These are phyloP conservation scores for Plebejus anna DNA, from an alignment of 2,888 invertebrate genomes.

Conservation along the genomic window DNA sequence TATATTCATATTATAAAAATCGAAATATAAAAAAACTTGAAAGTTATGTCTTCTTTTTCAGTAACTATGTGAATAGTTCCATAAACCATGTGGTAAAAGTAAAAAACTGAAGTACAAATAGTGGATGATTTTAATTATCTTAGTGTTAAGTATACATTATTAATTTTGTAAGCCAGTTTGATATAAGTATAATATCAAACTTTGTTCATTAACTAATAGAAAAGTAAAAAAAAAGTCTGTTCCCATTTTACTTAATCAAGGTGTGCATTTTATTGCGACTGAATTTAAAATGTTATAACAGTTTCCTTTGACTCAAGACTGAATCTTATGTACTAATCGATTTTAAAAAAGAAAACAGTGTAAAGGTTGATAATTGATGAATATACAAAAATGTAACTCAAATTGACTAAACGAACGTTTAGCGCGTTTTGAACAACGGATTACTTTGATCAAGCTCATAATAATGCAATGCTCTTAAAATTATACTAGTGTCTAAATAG, in stretches of 20 bases:
- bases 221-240: neutral
- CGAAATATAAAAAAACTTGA: no score
- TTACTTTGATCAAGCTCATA: constrained; percentile 73
- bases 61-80: neutral
- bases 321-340: constrained; percentile 47
- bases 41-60: neutral
- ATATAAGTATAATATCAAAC: neutral
- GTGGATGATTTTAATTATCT: constrained; percentile 8
- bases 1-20: no score
- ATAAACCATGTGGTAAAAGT: neutral
- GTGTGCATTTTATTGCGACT: constrained; percentile 30
- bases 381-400: neutral
- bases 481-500: constrained; percentile 66
- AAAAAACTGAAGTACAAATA: constrained; percentile 1
- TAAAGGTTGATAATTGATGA: constrained; percentile 23
- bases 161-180: neutral
- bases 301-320: constrained; percentile 73
- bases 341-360: constrained; percentile 33
- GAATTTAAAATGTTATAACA: constrained; percentile 47
- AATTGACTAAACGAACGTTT: constrained; percentile 28
- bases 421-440: constrained; percentile 61
- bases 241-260: constrained; percentile 15
- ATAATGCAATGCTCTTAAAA: constrained; percentile 70
- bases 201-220: neutral
- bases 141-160: neutral